Evolutionary conservation across 2,888 invertebrate genomes (phyloP).

Genomic region (Anarsia innoxiella): DNA sequence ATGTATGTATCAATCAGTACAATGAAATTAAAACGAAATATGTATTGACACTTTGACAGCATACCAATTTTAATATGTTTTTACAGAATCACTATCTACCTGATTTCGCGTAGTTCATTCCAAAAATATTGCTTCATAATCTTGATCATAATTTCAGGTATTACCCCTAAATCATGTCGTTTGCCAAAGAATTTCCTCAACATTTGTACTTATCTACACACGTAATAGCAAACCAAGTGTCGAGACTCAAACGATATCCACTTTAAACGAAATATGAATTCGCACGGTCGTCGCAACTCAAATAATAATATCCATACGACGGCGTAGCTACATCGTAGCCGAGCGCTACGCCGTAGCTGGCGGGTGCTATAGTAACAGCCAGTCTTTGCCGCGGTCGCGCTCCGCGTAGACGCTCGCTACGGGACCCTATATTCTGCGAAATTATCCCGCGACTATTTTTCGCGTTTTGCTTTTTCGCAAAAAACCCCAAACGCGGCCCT

Average conservation of each 20-base stretch:
- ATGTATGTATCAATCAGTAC: no score
- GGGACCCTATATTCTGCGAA: constrained; percentile 25
- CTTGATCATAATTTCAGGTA: no score
- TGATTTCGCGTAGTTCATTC: no score
- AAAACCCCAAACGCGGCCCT: constrained; percentile 33
- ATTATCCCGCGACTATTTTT: constrained; percentile 21
- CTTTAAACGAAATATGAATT: constrained; percentile 32
- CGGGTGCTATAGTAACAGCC: constrained; percentile 67
- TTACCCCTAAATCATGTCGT: no score
- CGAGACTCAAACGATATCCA: constrained; percentile 18
- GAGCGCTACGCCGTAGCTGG: constrained; percentile 54
- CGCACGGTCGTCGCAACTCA: constrained; percentile 31
- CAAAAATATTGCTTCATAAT: no score
- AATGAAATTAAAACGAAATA: no score
- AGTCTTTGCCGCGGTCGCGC: constrained; percentile 51
- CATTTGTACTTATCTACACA: no score
- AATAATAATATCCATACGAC: constrained; percentile 25
- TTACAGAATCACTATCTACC: no score
- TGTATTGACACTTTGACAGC: no score
- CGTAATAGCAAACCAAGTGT: neutral
- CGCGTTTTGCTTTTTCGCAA: constrained; percentile 20
- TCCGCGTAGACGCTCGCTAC: constrained; percentile 52
- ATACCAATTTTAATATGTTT: no score
- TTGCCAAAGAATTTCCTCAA: no score
- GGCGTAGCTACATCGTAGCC: constrained; percentile 32